Base-by-base conservation (phyloP, 2,888 invertebrate species). In the Caenorhabditis virilis region DNA sequence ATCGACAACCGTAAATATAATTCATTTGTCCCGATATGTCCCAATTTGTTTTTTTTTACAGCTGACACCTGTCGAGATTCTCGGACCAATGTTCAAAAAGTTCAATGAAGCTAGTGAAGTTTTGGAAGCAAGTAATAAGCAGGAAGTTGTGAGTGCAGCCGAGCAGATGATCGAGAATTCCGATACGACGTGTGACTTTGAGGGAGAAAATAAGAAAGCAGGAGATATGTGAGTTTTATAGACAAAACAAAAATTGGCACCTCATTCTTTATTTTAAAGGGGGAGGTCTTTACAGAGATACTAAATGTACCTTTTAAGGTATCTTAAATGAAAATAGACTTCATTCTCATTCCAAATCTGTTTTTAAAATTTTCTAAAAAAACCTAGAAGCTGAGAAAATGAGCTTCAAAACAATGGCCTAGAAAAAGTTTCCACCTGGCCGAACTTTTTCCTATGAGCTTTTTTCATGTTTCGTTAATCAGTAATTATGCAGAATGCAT, bases 61-160 rank as follows among this genome's bases (percentile, higher is more conserved):
- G 65, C 46, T 72, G 46, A 59, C 62, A n/a, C 71, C 71, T 1
- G 57, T 72, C 2, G 71, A 72, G 45, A 54, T 68, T 16, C 60
- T 72, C 33, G 71, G 71, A 39, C 68, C 71, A 30, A 65, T 72
- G 65, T 68, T 61, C 60, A 72, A 72, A 47, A 55, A 52, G 42
- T 67, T 64, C 11, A 39, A 45, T 41, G 49, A 57, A 23, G 54
- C 54, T n/a, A 52, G 50, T 20, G 52, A 56, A n/a, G 49, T 65
- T 26, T 39, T 52, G 2, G 52, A 55, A 1, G 26, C 50, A 13
- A 54, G 38, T 0, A 38, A 41, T 1, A 18, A 43, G 7, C 33
- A 50, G 30, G 48, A 55, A 49, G 46, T 58, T n/a, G 64, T 64
- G 5, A 15, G 50, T 2, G 64, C 64, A 5, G 48, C 59, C 7